Conservation (phyloP, 2,797 vertebrate species). For the Chelonia mydas region DNA sequence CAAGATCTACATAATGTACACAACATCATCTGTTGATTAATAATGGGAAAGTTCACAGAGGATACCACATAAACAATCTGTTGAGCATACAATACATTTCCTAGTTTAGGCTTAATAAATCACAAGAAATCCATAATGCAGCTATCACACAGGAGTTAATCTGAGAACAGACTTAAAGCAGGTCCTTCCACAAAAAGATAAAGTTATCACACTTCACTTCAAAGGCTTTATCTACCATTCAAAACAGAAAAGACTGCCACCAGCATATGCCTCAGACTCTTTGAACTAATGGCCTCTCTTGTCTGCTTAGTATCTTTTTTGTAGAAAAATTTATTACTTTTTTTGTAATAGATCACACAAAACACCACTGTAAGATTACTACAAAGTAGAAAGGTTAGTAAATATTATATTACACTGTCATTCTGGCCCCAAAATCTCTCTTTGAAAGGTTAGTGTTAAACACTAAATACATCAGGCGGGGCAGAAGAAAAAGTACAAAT, state of each 20-base stretch:
- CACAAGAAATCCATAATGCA: constrained; percentile 14
- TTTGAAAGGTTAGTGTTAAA: constrained; percentile 19
- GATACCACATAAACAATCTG: background rate
- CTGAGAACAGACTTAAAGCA: constrained; percentile 29
- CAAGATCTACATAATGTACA: rapidly evolving
- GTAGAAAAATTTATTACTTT: constrained; percentile 22
- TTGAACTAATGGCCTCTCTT: constrained; percentile 30
- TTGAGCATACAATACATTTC: background rate
- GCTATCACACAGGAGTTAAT: background rate
- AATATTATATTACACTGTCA: background rate
- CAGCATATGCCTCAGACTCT: background rate
- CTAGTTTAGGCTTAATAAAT: background rate
- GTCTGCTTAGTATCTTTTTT: constrained; percentile 4
- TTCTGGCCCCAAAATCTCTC: background rate
- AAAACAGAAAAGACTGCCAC: constrained; percentile 14
- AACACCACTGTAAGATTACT: constrained; percentile 5
- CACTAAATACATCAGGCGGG: background rate
- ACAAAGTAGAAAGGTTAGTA: background rate
- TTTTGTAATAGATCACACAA: constrained; percentile 23
- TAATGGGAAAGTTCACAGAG: background rate
- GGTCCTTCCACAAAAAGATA: constrained; percentile 11
- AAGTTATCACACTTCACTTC: constrained; percentile 27
- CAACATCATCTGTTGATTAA: background rate
- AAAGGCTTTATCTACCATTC: constrained; percentile 34
- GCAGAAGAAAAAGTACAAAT: background rate